Evolutionary conservation across 1,140 invertebrate genomes (phyloP).

Genomic region (Hyles vespertilio): DNA sequence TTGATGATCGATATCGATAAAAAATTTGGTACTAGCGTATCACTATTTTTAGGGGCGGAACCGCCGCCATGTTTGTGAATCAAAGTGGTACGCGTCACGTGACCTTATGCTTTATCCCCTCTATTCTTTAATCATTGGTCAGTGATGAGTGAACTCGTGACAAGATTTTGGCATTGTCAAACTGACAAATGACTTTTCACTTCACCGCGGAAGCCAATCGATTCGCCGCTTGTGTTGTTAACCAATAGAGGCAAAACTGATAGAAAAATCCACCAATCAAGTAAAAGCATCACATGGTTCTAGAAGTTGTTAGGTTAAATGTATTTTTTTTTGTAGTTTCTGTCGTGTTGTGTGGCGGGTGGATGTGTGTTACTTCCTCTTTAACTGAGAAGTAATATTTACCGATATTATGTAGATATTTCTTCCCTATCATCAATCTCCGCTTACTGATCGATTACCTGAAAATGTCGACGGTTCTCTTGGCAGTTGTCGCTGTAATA

Average conservation of each 20-base stretch:
- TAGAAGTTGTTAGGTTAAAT: background rate
- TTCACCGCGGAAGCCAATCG: too few relatives aligned
- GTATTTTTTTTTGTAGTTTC: constrained; percentile 10
- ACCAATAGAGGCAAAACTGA: too few relatives aligned
- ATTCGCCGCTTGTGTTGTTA: too few relatives aligned
- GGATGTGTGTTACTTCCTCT: constrained; percentile 25
- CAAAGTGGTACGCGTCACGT: too few relatives aligned
- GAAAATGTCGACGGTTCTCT: constrained; percentile 84
- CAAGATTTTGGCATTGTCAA: constrained; percentile 3
- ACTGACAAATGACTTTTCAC: background rate
- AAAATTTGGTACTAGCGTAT: too few relatives aligned
- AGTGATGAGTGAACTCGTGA: background rate
- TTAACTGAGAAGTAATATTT: constrained; percentile 20
- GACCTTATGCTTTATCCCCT: too few relatives aligned
- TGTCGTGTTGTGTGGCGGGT: constrained; percentile 13
- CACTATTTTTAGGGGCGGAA: too few relatives aligned
- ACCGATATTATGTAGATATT: constrained; percentile 37
- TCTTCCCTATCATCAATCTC: constrained; percentile 12
- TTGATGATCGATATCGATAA: too few relatives aligned
- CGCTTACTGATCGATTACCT: constrained; percentile 10
- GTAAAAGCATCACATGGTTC: background rate
- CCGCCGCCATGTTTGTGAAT: too few relatives aligned
- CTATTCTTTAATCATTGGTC: too few relatives aligned
- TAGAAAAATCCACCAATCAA: background rate
- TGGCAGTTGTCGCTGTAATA: constrained; percentile 86